Evolutionary conservation across 2,888 invertebrate genomes (phyloP), one percentile per base, ranked within the genome.

Genomic region (Aleiodes testaceus): DNA sequence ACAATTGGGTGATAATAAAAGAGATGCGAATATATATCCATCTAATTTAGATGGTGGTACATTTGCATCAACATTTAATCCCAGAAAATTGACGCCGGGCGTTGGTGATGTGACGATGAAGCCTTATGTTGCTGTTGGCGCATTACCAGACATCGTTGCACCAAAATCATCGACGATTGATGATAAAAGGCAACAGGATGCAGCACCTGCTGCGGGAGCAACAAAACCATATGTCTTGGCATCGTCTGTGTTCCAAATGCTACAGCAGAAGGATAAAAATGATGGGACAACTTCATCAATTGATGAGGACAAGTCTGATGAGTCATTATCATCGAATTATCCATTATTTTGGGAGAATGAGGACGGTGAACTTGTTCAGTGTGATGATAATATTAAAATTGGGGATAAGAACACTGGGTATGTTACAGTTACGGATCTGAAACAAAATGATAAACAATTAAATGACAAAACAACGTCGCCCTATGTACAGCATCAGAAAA

Each of bases 51-150:
- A 73, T 20, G 76, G 52, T 11, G 81, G 82, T 64, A 75, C 81
- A 1, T 81, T 81, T 45, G 78, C 78, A 1, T 73, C 81, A 11
- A 74, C 78, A 4, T 80, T 80, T 26, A 63, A 61, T 1, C 12
- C 50, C 5, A 7, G 12, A 9, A 63, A 50, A 26, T 1, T 76
- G 55, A 67, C 68, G 36, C 36, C 6, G 2, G 11, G 36, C 5
- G 16, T 12, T 12, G 22, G 6, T 61, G 80, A 80, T 4, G 42
- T 74, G 0, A 68, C 72, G 11, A 74, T 77, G 45, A 82, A 81
- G 22, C 78, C 82, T 0, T 84, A 85, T 70, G 81, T 85, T 3
- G 77, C 83, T 1, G 79, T 83, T 18, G 77, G 83, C 4, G 79
- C 81, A 52, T 80, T 84, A 9, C 64, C 82, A 1, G 83, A 83